phyloP scores from a whole-genome alignment of 2,888 invertebrate genomes.

The Boloria euphrosyne region DNA sequence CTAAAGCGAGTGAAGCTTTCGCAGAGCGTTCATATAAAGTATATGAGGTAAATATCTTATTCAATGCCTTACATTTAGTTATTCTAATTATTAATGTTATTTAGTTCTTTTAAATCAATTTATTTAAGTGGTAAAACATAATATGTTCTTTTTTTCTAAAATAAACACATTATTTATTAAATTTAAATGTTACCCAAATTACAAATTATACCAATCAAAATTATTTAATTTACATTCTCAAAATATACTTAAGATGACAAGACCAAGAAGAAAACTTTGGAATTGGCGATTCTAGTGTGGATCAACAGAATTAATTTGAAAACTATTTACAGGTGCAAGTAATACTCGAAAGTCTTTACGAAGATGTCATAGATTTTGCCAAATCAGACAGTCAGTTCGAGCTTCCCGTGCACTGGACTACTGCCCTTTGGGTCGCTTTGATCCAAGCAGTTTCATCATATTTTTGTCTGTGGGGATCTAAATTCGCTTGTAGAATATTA shows the following conservation, averaged over 20 bases:
- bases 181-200: too few relatives aligned
- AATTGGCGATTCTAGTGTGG: too few relatives aligned
- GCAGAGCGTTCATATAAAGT: constrained; percentile 75
- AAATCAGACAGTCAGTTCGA: constrained; percentile 57
- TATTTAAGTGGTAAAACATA: too few relatives aligned
- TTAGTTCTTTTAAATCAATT: too few relatives aligned
- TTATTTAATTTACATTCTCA: too few relatives aligned
- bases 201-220: too few relatives aligned
- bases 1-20: constrained; percentile 74
- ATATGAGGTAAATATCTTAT: constrained; percentile 61
- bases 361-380: constrained; percentile 63
- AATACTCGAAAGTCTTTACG: constrained; percentile 58
- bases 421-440: constrained; percentile 83
- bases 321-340: constrained; percentile 70
- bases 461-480: constrained; percentile 85
- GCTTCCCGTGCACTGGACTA: constrained; percentile 57
- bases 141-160: too few relatives aligned
- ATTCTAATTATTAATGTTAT: too few relatives aligned
- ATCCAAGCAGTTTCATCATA: constrained; percentile 86
- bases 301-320: neutral
- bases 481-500: constrained; percentile 93
- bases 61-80: too few relatives aligned
- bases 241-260: too few relatives aligned
- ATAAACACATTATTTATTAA: neutral
- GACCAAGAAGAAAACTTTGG: too few relatives aligned